Evolutionary conservation across 2,113 vertebrate genomes (phyloP).

Genomic region (Pelecanus crispus): DNA sequence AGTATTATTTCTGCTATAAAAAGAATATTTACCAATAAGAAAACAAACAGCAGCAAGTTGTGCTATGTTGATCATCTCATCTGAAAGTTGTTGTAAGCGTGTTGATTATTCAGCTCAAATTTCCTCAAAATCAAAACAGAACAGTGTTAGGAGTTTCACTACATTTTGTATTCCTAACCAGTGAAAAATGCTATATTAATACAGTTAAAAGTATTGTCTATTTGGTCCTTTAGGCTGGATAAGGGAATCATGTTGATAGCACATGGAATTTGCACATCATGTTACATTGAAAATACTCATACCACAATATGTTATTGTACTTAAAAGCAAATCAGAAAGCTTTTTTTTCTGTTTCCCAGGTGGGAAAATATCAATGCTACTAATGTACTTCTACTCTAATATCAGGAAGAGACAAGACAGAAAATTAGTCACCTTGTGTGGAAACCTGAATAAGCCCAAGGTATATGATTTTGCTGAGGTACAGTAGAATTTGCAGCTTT

Average conservation of each 20-base stretch:
- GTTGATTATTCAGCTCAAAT: not conserved
- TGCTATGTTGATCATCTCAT: not conserved
- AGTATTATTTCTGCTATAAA: not conserved
- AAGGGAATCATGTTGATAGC: not conserved
- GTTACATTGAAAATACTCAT: not conserved
- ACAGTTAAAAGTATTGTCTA: not conserved
- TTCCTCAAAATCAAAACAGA: not conserved
- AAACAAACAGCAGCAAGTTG: not conserved
- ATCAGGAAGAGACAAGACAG: not conserved
- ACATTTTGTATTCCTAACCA: not conserved
- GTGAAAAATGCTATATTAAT: not conserved
- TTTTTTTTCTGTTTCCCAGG: not conserved
- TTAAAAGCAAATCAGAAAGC: not conserved
- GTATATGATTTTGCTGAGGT: not conserved
- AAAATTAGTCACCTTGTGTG: not conserved
- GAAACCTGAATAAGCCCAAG: not conserved
- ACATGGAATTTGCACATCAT: not conserved
- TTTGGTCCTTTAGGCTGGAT: not conserved
- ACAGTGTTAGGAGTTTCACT: not conserved
- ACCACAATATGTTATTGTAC: not conserved
- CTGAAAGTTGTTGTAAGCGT: not conserved
- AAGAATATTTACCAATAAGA: not conserved
- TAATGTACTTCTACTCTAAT: not conserved
- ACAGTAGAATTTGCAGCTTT: slow-evolving; percentile 14
- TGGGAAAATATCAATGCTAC: not conserved